Percentiles rank a stretch among this genome's conserved stretches.
These are phyloP conservation scores for Podarcis cretensis DNA, from an alignment of 2,113 vertebrate genomes.

Conservation along the genomic window DNA sequence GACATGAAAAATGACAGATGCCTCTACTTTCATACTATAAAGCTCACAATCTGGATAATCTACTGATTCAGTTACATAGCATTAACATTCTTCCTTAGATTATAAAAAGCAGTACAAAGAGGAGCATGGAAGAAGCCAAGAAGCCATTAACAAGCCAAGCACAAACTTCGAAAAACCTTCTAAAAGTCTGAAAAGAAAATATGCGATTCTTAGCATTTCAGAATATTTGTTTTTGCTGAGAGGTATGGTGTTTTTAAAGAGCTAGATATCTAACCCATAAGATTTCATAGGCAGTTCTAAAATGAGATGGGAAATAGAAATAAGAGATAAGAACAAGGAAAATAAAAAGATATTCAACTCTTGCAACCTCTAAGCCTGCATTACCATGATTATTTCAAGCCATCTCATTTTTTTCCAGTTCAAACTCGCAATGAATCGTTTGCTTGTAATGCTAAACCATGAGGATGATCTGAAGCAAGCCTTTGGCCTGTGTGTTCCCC, in stretches of 20 bases:
- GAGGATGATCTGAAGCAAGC: too few species aligned
- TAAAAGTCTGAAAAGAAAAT: background rate
- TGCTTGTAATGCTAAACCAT: too few species aligned
- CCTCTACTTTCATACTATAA: conserved; percentile 49
- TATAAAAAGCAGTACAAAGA: background rate
- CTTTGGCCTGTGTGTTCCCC: too few species aligned
- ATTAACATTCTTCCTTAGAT: background rate
- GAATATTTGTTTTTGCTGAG: background rate
- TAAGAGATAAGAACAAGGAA: background rate
- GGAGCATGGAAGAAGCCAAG: background rate
- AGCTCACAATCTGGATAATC: background rate
- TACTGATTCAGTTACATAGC: background rate
- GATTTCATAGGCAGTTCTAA: background rate
- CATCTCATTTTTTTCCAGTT: background rate
- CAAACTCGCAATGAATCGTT: background rate
- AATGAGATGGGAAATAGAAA: background rate
- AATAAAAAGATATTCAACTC: background rate
- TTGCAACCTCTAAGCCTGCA: background rate
- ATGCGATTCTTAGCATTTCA: background rate
- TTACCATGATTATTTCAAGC: background rate
- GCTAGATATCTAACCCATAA: background rate
- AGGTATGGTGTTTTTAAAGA: background rate
- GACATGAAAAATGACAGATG: conserved; percentile 32
- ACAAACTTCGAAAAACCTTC: background rate
- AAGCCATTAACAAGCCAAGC: background rate